Base-by-base conservation (phyloP, 2,888 invertebrate genomes). In the Pristionchus entomophagus region DNA sequence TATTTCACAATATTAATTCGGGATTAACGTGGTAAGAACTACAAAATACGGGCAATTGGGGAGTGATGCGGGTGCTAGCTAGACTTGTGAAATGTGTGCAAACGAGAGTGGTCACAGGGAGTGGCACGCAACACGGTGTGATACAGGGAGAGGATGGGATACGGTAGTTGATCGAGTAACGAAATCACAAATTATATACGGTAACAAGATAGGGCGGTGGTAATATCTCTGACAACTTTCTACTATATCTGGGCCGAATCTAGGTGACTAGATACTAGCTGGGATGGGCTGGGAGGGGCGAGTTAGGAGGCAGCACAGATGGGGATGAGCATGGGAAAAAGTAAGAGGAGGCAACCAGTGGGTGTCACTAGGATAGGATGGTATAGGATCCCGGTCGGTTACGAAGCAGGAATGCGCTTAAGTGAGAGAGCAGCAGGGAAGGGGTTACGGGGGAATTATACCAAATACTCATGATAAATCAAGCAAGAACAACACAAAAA, bases 181-280 rank as follows among this genome's bases (percentile, higher is more conserved):
- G 73, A 29, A 38, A 73, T 73, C 73, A 73, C 73, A 73, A 73
- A 45, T 73, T 73, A 73, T n/a, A n/a, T n/a, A n/a, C n/a, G n/a
- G n/a, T n/a, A n/a, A n/a, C n/a, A 17, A 22, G 56, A 45, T 56
- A n/a, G 56, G 56, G 56, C 8, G 22, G 19, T 22, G 41, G 38
- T 69, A 38, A 35, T 69, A 29, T 59, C 22, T 62, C 38, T 69
- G 65, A 69, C 65, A 69, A 69, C 65, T 69, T 69, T 35, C 12
- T 38, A 4, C n/a, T n/a, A n/a, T n/a, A n/a, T 73, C 45, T 26
- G 56, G 56, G 56, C 56, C 14, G 56, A 73, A 73, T 41, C 73
- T 73, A 73, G n/a, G 41, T 35, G 73, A 73, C 73, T 73, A 73
- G 73, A n/a, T n/a, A n/a, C n/a, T n/a, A n/a, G n/a, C n/a, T n/a